Evolutionary conservation across 1,140 invertebrate genomes (phyloP).

Genomic region (Drosophila melanogaster): DNA sequence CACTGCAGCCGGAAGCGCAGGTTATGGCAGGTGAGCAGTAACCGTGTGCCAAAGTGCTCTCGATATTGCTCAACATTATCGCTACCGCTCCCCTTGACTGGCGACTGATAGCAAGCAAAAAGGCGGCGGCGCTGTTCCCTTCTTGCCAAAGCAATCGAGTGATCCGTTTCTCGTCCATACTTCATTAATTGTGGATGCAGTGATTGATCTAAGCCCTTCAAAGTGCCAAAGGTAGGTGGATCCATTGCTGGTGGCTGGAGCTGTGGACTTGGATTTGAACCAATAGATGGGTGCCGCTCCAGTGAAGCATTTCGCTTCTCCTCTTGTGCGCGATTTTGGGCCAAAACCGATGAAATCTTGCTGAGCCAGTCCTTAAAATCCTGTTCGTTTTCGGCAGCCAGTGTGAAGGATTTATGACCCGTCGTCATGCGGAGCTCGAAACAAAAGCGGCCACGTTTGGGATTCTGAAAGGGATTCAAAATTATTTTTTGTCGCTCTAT

Average conservation of each 20-base stretch:
- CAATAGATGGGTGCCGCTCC: conserved; percentile 87
- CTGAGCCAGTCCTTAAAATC: conserved; percentile 94
- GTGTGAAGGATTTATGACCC: conserved; percentile 91
- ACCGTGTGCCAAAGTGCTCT: conserved; percentile 93
- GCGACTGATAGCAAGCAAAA: conserved; percentile 86
- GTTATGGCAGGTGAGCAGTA: conserved; percentile 92
- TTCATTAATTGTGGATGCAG: conserved; percentile 94
- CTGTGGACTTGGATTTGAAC: conserved; percentile 65
- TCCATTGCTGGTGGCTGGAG: conserved; percentile 59
- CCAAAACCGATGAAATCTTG: conserved; percentile 90
- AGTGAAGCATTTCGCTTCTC: conserved; percentile 88
- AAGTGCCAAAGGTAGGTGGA: conserved; percentile 87
- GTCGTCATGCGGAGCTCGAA: conserved; percentile 95
- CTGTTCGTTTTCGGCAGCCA: conserved; percentile 93
- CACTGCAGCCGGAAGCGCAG: conserved; percentile 89
- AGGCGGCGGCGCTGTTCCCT: conserved; percentile 90
- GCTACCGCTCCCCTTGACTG: conserved; percentile 42
- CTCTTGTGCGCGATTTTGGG: conserved; percentile 90
- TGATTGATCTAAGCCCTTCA: conserved; percentile 94
- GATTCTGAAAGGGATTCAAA: conserved; percentile 87
- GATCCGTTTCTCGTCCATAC: conserved; percentile 95
- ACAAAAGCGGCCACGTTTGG: conserved; percentile 93
- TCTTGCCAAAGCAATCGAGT: conserved; percentile 91
- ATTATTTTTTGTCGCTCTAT: not conserved
- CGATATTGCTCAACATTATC: conserved; percentile 88